Evolutionary conservation across 2,888 invertebrate species (phyloP).

Genomic region (Cerceris ruficornis): DNA sequence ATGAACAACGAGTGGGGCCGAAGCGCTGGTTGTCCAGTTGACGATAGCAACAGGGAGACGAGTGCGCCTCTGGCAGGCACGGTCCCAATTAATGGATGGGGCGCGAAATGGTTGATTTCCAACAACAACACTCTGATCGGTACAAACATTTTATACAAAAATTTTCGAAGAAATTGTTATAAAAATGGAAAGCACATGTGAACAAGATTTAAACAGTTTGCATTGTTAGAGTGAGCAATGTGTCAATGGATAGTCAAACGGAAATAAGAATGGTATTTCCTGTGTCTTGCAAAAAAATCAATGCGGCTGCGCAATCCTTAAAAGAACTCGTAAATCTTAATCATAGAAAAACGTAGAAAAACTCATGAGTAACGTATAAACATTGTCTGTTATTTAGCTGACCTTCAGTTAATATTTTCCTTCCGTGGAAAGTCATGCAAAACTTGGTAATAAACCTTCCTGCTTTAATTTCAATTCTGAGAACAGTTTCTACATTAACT

Average conservation of each 20-base stretch:
- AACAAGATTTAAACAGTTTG: too few species aligned
- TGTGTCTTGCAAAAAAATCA: not conserved
- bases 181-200: too few species aligned
- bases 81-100: too few species aligned
- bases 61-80: too few species aligned
- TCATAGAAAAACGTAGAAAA: slow-evolving; percentile 8
- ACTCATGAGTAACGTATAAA: slow-evolving; percentile 8
- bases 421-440: slow-evolving; percentile 35
- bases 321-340: slow-evolving; percentile 16
- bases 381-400: not conserved
- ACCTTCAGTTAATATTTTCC: slow-evolving; percentile 42
- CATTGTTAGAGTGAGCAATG: too few species aligned
- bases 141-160: too few species aligned
- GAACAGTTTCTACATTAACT: slow-evolving; percentile 30
- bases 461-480: slow-evolving; percentile 17
- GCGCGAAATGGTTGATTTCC: too few species aligned
- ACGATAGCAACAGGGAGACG: too few species aligned
- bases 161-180: too few species aligned
- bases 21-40: too few species aligned
- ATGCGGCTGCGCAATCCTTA: not conserved
- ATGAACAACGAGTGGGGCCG: too few species aligned
- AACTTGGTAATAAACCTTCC: slow-evolving; percentile 10
- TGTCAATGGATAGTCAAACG: not conserved
- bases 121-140: too few species aligned
- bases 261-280: not conserved